Evolutionary conservation across 2,888 invertebrate species (phyloP), one percentile per base, ranked within the genome.

Genomic region (Drepana falcataria): DNA sequence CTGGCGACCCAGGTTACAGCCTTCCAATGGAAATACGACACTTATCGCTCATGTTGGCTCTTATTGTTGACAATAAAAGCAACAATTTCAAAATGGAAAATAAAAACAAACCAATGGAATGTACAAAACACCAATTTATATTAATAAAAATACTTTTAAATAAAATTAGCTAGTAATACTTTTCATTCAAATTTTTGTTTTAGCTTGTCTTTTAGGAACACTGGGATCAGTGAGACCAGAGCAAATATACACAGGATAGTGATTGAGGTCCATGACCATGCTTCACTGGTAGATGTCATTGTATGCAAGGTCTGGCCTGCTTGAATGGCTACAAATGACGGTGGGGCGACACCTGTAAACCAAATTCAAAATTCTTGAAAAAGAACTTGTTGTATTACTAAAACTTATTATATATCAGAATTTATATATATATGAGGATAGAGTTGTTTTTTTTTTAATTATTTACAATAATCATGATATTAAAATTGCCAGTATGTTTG

Each of bases 251-350:
- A 94, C 9, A 99, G 91, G 49, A 97, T 88, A 9, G 94, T 85
- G 53, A 98, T 87, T n/a, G 98, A 97, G 7, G 93, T 94, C 95
- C 95, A 96, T 0, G 98, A 97, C 89, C 98, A 95, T 0, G 97
- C 95, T 66, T 96, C 96, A 66, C 95, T 95, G 0, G 96, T 95
- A 2, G 97, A 96, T 0, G 98, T 96, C 87, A 99, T 92, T 65
- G 97, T 95, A 74, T 99, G 96, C 49, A 99, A 91, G 0, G 99
- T 99, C 79, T 97, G 97, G 9, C 99, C 99, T 7, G 99, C 98
- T 91, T 99, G 98, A 69, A 99, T 98, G 7, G 98, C 98, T 35
- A 99, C 95, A 81, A 99, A 96, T 0, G 99, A 98, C 3, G 99
- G 99, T 49, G 99, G 99, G 0, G 97, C 98, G 7, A 98, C 98